phyloP scores from a whole-genome alignment of 2,888 invertebrate species.

The Orthosia gracilis region DNA sequence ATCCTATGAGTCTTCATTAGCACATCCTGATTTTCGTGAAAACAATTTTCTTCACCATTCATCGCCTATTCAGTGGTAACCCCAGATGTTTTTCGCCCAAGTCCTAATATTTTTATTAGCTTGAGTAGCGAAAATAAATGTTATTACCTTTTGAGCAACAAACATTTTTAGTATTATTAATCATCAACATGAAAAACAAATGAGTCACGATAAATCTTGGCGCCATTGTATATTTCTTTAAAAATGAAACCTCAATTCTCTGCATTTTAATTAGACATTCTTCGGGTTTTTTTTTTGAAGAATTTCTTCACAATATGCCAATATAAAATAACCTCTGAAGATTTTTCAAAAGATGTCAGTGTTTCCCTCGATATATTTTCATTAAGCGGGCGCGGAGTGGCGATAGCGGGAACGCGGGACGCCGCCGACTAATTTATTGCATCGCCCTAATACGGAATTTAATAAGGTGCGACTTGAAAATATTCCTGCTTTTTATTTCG shows the following conservation, averaged over 20 bases:
- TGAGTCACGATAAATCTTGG: slow-evolving; percentile 7
- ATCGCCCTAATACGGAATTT: slow-evolving; percentile 80
- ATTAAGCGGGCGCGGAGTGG: slow-evolving; percentile 74
- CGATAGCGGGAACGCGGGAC: slow-evolving; percentile 55
- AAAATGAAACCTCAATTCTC: not conserved
- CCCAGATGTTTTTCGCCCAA: not conserved
- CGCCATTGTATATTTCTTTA: not conserved
- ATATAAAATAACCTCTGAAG: slow-evolving; percentile 40
- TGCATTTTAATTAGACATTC: slow-evolving; percentile 24
- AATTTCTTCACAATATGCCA: slow-evolving; percentile 33
- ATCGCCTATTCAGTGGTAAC: no score
- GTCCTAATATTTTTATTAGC: slow-evolving; percentile 13
- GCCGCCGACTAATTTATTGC: slow-evolving; percentile 79
- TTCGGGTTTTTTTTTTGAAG: not conserved
- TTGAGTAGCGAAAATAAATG: not conserved
- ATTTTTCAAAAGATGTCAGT: slow-evolving; percentile 59
- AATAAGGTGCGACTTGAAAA: slow-evolving; percentile 75
- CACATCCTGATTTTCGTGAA: not conserved
- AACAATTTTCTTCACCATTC: not conserved
- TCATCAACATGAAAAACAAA: slow-evolving; percentile 21
- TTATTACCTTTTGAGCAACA: not conserved
- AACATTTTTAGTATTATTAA: slow-evolving; percentile 26
- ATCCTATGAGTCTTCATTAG: not conserved
- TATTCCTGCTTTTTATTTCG: slow-evolving; percentile 54
- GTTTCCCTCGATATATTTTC: slow-evolving; percentile 78